Evolutionary conservation across 2,113 vertebrate species (phyloP), one percentile per base, ranked within the genome.

Genomic region (Trachemys scripta): DNA sequence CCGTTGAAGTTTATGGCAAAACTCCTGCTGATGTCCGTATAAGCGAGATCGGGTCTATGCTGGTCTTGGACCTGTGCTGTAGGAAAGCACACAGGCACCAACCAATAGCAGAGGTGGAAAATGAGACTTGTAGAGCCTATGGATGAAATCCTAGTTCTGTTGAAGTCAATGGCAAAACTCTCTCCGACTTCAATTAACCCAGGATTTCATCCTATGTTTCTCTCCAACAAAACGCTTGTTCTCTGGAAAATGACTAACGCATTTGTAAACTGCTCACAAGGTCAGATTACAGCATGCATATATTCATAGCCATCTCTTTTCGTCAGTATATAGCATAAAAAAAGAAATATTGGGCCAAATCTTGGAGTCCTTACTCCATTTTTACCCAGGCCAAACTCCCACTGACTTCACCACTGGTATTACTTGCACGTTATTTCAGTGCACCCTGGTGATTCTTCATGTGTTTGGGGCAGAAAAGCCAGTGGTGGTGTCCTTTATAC

Each of bases 191-290:
- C 93, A 84, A 85, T 24, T n/a, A 92, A 96, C 96, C 95, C 95
- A 87, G 57, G 82, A n/a, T 83, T 94, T 95, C 93, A 91, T 92
- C 95, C 96, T 87, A 83, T 94, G 79, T 92, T 92, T 89, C 50
- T 82, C 84, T 87, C 85, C 16, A 54, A 85, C 85, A 85, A 79
- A 86, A 75, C 96, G 94, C 90, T 89, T 94, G 31, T 92, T 96
- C 92, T 57, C 7, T 54, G 65, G 69, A 59, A 87, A 85, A 96
- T 92, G 95, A 97, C 95, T 93, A 96, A 94, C 88, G 3, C 92
- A 12, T 75, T 0, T 7, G 87, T 83, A 87, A 90, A 89, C 5
- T 69, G 92, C 92, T 90, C 20, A 0, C 29, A 1, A 83, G 96
- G 94, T 96, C 96, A 65, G 72, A 69, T 14, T 75, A 85, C 85